Conservation (phyloP, 2,113 vertebrate genomes). For the Rhipidura dahli region DNA sequence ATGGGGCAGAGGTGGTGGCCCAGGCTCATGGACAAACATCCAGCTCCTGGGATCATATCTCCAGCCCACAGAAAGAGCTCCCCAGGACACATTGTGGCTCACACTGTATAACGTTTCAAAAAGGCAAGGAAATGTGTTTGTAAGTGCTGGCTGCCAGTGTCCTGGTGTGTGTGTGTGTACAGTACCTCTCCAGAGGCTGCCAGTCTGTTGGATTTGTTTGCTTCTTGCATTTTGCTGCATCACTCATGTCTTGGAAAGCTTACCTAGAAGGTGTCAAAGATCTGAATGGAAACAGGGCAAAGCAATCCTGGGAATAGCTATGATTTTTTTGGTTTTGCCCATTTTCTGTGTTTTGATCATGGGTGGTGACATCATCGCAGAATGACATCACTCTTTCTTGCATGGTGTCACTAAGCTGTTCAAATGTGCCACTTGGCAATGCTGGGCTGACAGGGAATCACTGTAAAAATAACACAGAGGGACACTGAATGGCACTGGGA, state of each 20-base stretch:
- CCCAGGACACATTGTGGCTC: not conserved
- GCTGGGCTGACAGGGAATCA: not conserved
- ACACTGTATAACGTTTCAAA: not conserved
- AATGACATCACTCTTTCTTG: not conserved
- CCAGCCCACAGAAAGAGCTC: not conserved
- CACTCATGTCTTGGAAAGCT: not conserved
- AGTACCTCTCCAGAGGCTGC: not conserved
- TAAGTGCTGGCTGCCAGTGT: not conserved
- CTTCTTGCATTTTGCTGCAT: not conserved
- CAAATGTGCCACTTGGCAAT: not conserved
- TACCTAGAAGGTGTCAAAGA: not conserved
- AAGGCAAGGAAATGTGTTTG: not conserved
- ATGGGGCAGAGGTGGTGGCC: not conserved
- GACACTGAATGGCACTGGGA: not conserved
- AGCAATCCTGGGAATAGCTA: not conserved
- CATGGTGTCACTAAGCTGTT: not conserved
- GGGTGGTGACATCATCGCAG: not conserved
- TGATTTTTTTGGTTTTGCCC: accelerated
- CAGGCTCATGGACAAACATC: not conserved
- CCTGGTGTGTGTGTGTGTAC: not conserved
- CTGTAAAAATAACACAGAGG: not conserved
- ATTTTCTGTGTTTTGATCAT: not conserved
- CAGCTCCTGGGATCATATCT: not conserved
- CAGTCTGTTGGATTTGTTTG: not conserved
- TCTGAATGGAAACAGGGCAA: not conserved